Base-by-base conservation (phyloP, 2,113 vertebrate genomes). In the Petrocephalus zakoni region DNA sequence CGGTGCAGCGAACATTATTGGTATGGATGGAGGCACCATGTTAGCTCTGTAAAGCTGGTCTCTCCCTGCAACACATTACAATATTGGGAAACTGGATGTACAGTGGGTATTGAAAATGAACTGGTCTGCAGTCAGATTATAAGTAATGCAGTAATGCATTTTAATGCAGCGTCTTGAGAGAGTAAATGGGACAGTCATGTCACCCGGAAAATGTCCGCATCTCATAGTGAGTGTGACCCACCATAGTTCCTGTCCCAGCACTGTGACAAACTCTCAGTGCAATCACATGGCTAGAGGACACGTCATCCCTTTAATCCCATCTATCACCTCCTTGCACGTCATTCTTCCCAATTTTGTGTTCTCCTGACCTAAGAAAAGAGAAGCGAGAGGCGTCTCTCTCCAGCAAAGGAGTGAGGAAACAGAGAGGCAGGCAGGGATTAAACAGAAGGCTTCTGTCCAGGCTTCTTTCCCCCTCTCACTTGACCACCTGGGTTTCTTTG, bases 401-500 rank as follows among this genome's bases (percentile, higher is more conserved):
- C 42, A 42, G 42, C 9, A 11, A 25, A 42, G 47, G 34, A 78
- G 8, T 1, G 58, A 87, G 21, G n/a, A 78, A 37, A 88, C n/a
- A 53, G 51, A 81, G 61, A 8, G 8, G n/a, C 11, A 72, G 3
- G 34, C 78, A 52, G n/a, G 85, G 56, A 64, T 61, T 46, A 49
- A 85, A 82, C 22, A 15, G 37, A 83, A 34, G 42, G 51, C 49
- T 47, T 56, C 37, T 58, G 81, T 82, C 72, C 17, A 9, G 42
- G 5, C 25, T 8, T 46, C 10, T 3, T 29, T 52, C 6, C 34
- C 58, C 42, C 42, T 51, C 37, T 82, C 72, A 88, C 75, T 49
- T 19, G 46, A 87, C 87, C 87, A 81, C 87, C 87, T 83, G 75
- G 29, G 34, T 55, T 58, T 82, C 42, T 88, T 56, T 88, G 78